phyloP scores from a whole-genome alignment of 2,888 invertebrate species.

The Rhodophaea formosa region DNA sequence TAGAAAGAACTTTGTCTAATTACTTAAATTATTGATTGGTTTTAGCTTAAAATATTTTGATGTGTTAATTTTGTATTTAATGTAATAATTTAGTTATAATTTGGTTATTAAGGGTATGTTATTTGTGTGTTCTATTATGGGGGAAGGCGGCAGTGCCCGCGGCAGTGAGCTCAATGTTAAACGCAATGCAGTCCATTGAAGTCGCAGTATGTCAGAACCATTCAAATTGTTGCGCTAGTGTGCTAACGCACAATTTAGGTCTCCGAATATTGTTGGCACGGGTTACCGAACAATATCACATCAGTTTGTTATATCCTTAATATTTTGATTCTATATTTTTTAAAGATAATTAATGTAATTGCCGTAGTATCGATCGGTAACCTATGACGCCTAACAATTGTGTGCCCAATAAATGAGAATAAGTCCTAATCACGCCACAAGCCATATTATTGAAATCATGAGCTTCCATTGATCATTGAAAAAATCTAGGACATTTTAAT shows the following conservation, averaged over 20 bases:
- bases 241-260: constrained; percentile 75
- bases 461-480: constrained; percentile 38
- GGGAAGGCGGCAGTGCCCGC: constrained; percentile 87
- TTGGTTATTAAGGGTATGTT: constrained; percentile 59
- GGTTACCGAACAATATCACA: constrained; percentile 64
- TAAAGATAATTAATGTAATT: constrained; percentile 21
- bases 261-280: constrained; percentile 49
- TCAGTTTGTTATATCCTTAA: constrained; percentile 24
- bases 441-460: constrained; percentile 47
- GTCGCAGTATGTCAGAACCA: constrained; percentile 79
- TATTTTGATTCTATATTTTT: constrained; percentile 16
- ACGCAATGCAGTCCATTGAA: constrained; percentile 84
- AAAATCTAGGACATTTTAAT: constrained; percentile 10
- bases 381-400: constrained; percentile 56
- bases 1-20: constrained; percentile 10
- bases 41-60: constrained; percentile 14
- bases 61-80: constrained; percentile 23
- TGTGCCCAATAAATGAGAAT: constrained; percentile 59
- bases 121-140: constrained; percentile 76
- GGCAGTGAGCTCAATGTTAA: constrained; percentile 88
- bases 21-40: constrained; percentile 6
- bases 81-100: constrained; percentile 27
- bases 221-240: constrained; percentile 78
- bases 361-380: constrained; percentile 59
- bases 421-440: constrained; percentile 58